Conservation (phyloP, 1,140 invertebrate species). For the Zaprionus africanus region DNA sequence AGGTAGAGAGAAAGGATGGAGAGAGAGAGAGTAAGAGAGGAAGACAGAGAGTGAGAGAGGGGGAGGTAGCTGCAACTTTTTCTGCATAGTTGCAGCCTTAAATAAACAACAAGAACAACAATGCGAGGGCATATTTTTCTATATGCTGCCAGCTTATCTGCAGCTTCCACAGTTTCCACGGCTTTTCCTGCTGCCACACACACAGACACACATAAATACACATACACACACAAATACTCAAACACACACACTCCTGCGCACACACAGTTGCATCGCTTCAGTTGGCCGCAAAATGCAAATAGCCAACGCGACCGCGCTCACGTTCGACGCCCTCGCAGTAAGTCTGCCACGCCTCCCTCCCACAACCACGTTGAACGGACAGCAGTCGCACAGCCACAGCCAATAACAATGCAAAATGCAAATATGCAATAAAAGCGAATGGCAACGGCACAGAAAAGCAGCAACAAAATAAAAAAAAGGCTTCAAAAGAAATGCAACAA, state of each 20-base stretch:
- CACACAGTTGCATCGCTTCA: conserved; percentile 13
- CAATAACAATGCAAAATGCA: conserved; percentile 81
- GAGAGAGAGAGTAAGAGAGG: not conserved
- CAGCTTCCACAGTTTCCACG: conserved; percentile 32
- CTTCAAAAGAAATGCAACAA: conserved; percentile 23
- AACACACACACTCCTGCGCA: conserved; percentile 10
- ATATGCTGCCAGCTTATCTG: conserved; percentile 14
- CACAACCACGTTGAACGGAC: conserved; percentile 19
- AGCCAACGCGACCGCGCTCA: conserved; percentile 33
- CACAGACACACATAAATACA: conserved; percentile 17
- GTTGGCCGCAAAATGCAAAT: conserved; percentile 54
- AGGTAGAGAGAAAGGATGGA: not conserved
- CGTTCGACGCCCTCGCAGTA: conserved; percentile 12
- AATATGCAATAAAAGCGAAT: conserved; percentile 76
- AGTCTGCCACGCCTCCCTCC: conserved; percentile 17
- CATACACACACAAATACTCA: conserved; percentile 17
- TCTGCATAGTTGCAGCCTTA: conserved; percentile 38
- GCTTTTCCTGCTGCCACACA: conserved; percentile 21
- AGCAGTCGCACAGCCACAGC: conserved; percentile 37
- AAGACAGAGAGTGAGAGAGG: not conserved
- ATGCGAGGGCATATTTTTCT: conserved; percentile 23
- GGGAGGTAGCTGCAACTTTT: conserved; percentile 3
- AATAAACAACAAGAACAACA: conserved; percentile 57
- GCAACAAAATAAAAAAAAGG: conserved; percentile 16
- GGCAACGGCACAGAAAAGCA: conserved; percentile 35